Evolutionary conservation across 2,113 vertebrate species (phyloP).

Genomic region (Rynchops niger): DNA sequence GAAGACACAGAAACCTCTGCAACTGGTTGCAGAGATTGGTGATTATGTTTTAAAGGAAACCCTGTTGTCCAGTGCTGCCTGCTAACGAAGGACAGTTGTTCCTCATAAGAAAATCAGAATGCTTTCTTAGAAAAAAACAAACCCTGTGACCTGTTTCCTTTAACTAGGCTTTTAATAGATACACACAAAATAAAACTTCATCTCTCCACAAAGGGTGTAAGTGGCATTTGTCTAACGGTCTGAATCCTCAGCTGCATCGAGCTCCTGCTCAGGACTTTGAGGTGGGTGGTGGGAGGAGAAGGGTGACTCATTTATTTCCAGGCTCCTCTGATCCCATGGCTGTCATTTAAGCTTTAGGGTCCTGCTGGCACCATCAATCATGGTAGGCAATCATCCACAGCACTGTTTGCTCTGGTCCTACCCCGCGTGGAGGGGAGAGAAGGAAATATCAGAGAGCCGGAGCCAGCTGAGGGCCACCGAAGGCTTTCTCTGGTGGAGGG

Average conservation of each 20-base stretch:
- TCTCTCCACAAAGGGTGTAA: not conserved
- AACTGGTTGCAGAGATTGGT: not conserved
- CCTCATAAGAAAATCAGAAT: constrained; percentile 22
- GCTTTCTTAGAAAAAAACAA: not conserved
- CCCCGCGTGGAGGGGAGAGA: not conserved
- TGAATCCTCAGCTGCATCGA: not conserved
- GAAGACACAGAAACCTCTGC: not conserved
- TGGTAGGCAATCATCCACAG: accelerated
- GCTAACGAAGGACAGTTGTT: constrained; percentile 38
- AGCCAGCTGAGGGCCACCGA: not conserved
- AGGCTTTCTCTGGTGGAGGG: not conserved
- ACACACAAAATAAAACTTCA: not conserved
- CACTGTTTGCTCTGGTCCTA: not conserved
- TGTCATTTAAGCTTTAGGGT: not conserved
- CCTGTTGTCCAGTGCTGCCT: not conserved
- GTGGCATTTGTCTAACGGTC: not conserved
- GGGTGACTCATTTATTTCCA: not conserved
- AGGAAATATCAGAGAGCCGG: not conserved
- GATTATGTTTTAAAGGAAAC: not conserved
- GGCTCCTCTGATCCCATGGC: not conserved
- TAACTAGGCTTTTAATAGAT: not conserved
- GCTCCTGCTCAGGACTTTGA: not conserved
- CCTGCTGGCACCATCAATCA: not conserved
- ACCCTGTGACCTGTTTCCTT: not conserved
- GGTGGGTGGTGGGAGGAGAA: not conserved